phyloP scores from a whole-genome alignment of 1,140 invertebrate genomes.

The Colletes gigas region DNA sequence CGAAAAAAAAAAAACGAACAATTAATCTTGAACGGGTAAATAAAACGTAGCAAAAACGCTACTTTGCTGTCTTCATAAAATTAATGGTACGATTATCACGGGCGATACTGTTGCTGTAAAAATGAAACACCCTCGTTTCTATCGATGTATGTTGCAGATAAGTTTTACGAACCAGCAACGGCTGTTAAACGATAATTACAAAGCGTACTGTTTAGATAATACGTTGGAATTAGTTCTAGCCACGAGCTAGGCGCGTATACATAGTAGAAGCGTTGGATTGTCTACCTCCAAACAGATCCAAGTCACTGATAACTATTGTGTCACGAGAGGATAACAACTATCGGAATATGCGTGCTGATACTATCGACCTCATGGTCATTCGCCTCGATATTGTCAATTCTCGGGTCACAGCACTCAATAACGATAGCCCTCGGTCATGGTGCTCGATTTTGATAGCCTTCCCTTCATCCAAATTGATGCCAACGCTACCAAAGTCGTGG shows the following conservation, averaged over 20 bases:
- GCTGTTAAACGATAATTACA: not conserved
- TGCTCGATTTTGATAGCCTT: not conserved
- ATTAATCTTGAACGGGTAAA: no score
- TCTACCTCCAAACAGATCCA: not conserved
- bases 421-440: not conserved
- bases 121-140: no score
- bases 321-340: conserved; percentile 2
- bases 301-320: not conserved
- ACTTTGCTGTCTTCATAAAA: no score
- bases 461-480: not conserved
- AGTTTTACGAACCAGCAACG: not conserved
- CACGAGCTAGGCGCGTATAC: not conserved
- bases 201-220: not conserved
- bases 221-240: not conserved
- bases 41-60: no score
- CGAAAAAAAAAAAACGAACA: no score
- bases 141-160: not conserved
- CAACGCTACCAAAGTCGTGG: no score
- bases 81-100: no score
- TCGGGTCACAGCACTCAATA: not conserved
- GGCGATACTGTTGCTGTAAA: no score
- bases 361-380: not conserved
- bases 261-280: not conserved
- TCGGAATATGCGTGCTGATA: conserved; percentile 8
- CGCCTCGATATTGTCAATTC: not conserved